Evolutionary conservation across 2,888 invertebrate genomes (phyloP), one percentile per base, ranked within the genome.

Genomic region (Agrotis exclamationis): DNA sequence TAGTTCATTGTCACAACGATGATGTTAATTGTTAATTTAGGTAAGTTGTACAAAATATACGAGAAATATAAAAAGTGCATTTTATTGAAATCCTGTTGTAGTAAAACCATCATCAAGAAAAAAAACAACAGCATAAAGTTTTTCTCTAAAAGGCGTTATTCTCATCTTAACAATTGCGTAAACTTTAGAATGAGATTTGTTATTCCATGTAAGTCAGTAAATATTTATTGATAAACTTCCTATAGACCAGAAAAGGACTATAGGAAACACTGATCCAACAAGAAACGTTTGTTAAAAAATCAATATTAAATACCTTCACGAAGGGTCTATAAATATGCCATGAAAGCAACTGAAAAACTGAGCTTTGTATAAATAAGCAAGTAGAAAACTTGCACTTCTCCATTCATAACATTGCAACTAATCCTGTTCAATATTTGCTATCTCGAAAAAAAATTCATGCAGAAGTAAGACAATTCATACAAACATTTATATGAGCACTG

Each of bases 1-100:
- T 91, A 69, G 95, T 95, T 95, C 94, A 96, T 91, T 95, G 75
- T 90, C 87, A 92, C 95, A 96, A 96, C 96, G 80, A 48, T 56
- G 4, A 54, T 59, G 14, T 51, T 65, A 39, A n/a, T 0, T 22
- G 18, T 51, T 24, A 39, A 33, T 39, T n/a, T 63, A 80, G 39
- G 39, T 1, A 39, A 64, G 39, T n/a, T 50, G 0, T 33, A 33
- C 33, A 47, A 68, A 68, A 71, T 54, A 72, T n/a, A 57, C 18
- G 14, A 58, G 50, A 54, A 51, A 11, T 5, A 7, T 5, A 18
- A 65, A 22, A 1, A 53, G 13, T 44, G 39, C 0, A 28, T 58
- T 82, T 70, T 45, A 63, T 76, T 68, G 16, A 54, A 50, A 2
- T 1, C 24, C 4, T 44, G 18, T 45, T 44, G 14, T 18, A 18